Base-by-base conservation (phyloP, 1,140 invertebrate genomes). In the Zeugodacus cucurbitae region DNA sequence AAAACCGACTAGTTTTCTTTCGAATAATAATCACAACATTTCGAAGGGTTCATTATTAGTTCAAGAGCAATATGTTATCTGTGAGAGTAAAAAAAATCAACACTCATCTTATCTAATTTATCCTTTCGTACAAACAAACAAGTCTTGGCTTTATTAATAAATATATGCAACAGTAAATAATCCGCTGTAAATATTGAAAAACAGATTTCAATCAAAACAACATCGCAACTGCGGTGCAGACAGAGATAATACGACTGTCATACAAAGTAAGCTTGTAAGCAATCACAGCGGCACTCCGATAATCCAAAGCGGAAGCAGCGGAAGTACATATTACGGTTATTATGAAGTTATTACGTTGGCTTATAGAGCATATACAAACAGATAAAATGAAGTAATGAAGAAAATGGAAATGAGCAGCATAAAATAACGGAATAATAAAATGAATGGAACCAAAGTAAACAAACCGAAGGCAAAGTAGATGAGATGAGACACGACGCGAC, bases 261-360 rank as follows among this genome's bases (percentile, higher is more conserved):
- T 22, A 62, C n/a, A 62, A 62, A 5, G 26, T 17, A 29, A 67
- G 64, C 64, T 32, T 32, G 10, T 67, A 34, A 20, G 29, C 64
- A 74, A 74, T n/a, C 74, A 82, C 41, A 54, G 7, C 7, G 3
- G 10, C 10, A 10, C 74, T 37, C 74, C 48, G 48, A 14, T 48
- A 82, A 54, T 7, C 41, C 8, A 44, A n/a, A 34, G 48, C n/a
- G 74, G 37, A 82, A 29, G n/a, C n/a, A 70, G 20, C 34, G 32
- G 34, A 74, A 74, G 67, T 74, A 5, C 67, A 41, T 37, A 74
- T 74, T 74, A 37, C 34, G 41, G 67, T 74, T 74, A 74, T 74
- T 74, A 74, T 37, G 67, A 74, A 37, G 67, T 41, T 82, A 82
- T 82, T 82, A 82, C 74, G 74, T 22, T 22, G 74, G 74, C 48